These are phyloP conservation scores for Sarcoramphus papa DNA, from an alignment of 2,797 vertebrate genomes.

Conservation along the genomic window DNA sequence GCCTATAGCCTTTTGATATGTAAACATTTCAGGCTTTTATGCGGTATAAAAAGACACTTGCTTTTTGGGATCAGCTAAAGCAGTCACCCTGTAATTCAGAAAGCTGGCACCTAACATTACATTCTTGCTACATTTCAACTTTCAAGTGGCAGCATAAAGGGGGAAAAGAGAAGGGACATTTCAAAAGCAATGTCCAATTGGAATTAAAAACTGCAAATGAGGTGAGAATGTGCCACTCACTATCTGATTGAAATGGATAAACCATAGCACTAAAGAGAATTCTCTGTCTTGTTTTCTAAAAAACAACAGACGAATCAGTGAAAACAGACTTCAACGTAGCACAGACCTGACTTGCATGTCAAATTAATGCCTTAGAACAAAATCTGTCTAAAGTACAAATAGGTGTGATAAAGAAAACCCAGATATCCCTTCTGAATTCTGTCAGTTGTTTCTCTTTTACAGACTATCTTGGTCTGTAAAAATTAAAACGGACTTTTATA, in stretches of 20 bases:
- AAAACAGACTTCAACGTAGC: conserved; percentile 55
- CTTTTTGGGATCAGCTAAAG: conserved; percentile 79
- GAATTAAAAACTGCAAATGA: conserved; percentile 87
- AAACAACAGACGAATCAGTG: conserved; percentile 17
- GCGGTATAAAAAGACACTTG: conserved; percentile 82
- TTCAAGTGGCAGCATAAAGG: conserved; percentile 77
- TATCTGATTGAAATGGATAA: conserved; percentile 84
- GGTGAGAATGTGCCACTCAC: conserved; percentile 83
- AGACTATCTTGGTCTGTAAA: conserved; percentile 10
- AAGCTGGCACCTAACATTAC: conserved; percentile 81
- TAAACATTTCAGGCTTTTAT: conserved; percentile 86
- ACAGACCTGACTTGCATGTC: conserved; percentile 30
- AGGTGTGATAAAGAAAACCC: conserved; percentile 61
- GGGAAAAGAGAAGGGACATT: conserved; percentile 74
- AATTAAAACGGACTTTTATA: not conserved
- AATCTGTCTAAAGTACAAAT: conserved; percentile 59
- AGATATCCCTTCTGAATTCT: conserved; percentile 40
- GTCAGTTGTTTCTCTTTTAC: conserved; percentile 15
- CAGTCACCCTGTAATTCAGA: conserved; percentile 87
- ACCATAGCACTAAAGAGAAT: conserved; percentile 75
- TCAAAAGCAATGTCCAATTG: conserved; percentile 83
- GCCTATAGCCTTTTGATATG: conserved; percentile 87
- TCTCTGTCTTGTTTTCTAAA: conserved; percentile 61
- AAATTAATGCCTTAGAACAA: conserved; percentile 52
- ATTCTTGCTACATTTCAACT: conserved; percentile 83